A percentile compares a stretch with the other conserved stretches of the same genome.
phyloP scores from a whole-genome alignment of 2,888 invertebrate genomes.

The Drosophila testacea region DNA sequence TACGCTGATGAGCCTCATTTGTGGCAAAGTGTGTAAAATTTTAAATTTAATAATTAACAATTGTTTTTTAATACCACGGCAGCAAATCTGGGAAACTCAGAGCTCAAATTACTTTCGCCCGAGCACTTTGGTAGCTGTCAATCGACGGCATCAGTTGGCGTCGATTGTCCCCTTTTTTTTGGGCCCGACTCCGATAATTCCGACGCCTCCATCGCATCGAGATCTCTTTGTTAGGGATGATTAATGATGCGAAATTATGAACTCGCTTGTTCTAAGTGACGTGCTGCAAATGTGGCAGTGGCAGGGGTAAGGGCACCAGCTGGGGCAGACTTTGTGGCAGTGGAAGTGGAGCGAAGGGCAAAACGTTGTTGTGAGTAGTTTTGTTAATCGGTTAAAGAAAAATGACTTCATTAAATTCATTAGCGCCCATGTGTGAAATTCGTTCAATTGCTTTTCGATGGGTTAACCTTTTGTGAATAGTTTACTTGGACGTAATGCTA shows the following conservation, averaged over 20 bases:
- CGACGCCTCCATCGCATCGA: constrained; percentile 22
- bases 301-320: constrained; percentile 6
- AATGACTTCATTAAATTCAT: constrained; percentile 84
- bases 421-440: constrained; percentile 83
- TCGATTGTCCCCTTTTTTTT: constrained; percentile 29
- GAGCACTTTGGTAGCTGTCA: constrained; percentile 66
- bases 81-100: constrained; percentile 40
- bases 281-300: constrained; percentile 32
- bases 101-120: constrained; percentile 70
- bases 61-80: constrained; percentile 75
- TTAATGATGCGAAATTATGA: constrained; percentile 83
- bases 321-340: constrained; percentile 9
- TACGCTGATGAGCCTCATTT: constrained; percentile 61
- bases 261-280: constrained; percentile 79
- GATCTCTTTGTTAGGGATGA: constrained; percentile 71
- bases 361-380: constrained; percentile 63
- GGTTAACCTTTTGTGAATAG: constrained; percentile 18
- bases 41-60: constrained; percentile 78
- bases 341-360: constrained; percentile 3
- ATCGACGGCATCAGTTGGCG: constrained; percentile 48
- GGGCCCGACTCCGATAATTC: constrained; percentile 1
- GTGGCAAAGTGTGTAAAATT: constrained; percentile 71
- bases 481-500: background rate
- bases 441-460: constrained; percentile 73
- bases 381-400: constrained; percentile 81